Percentiles rank a stretch among this genome's conserved stretches.
These are phyloP conservation scores for Meloidogyne floridensis DNA, from an alignment of 1,140 invertebrate genomes.

Conservation along the genomic window DNA sequence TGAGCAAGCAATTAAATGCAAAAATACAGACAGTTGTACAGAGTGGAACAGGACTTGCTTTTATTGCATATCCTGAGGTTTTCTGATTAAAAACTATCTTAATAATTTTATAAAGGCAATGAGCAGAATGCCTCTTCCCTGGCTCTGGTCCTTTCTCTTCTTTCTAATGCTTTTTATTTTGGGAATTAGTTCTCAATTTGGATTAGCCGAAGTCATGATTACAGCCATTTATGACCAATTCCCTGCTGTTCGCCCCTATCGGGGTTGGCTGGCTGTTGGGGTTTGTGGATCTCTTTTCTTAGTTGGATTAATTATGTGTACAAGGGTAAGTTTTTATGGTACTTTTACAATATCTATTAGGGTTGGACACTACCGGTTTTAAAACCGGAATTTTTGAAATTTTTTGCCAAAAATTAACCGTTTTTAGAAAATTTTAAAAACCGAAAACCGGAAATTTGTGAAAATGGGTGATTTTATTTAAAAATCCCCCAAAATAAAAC, in stretches of 20 bases:
- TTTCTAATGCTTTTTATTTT: conserved; percentile 89
- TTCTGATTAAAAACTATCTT: background rate
- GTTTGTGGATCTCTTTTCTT: conserved; percentile 39
- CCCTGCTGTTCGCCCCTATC: conserved; percentile 31
- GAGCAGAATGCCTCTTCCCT: conserved; percentile 75
- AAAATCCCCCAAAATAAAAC: too few species aligned
- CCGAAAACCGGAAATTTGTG: too few species aligned
- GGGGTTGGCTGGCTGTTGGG: conserved; percentile 18
- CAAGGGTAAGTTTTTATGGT: conserved; percentile 15
- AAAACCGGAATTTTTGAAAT: too few species aligned
- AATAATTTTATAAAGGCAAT: conserved; percentile 68
- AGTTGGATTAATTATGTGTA: conserved; percentile 33
- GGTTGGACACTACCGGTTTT: too few species aligned
- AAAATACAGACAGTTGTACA: conserved; percentile 75
- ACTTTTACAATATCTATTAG: background rate
- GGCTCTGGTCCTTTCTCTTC: conserved; percentile 85
- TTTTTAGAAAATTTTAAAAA: too few species aligned
- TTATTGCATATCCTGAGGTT: conserved; percentile 70
- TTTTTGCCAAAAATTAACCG: too few species aligned
- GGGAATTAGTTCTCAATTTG: conserved; percentile 77
- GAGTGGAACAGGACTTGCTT: conserved; percentile 69
- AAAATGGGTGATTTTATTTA: too few species aligned
- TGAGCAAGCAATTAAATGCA: conserved; percentile 73
- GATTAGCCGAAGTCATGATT: conserved; percentile 39
- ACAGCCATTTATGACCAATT: conserved; percentile 51